Conservation (phyloP, 2,888 invertebrate genomes). For the Drosophila ezoana region DNA sequence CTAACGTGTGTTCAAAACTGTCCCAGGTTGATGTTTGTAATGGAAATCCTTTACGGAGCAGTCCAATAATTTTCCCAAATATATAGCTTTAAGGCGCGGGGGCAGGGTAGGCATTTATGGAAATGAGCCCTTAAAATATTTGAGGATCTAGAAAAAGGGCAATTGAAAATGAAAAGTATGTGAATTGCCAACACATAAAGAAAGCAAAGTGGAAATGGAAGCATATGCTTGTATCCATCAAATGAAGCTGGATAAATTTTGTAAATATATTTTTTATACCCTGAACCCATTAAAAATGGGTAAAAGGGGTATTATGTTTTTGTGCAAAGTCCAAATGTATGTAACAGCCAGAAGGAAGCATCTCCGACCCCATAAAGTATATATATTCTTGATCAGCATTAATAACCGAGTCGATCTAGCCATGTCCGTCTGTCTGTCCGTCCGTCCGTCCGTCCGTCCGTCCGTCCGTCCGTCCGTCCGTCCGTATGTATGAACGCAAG, state of each 20-base stretch:
- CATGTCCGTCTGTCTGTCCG: no score
- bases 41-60: constrained; percentile 52
- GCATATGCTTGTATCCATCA: not conserved
- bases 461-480: no score
- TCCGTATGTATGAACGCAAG: no score
- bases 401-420: no score
- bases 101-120: constrained; percentile 40
- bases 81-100: constrained; percentile 28
- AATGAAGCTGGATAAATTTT: not conserved
- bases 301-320: no score
- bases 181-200: constrained; percentile 16
- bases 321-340: no score
- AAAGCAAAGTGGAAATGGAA: constrained; percentile 1
- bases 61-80: constrained; percentile 48
- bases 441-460: no score
- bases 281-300: no score
- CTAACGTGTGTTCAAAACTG: constrained; percentile 44
- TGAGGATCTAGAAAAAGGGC: constrained; percentile 17
- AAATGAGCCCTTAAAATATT: constrained; percentile 55
- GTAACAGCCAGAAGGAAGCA: no score
- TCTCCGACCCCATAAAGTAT: no score
- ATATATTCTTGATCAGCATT: no score
- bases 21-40: constrained; percentile 71
- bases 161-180: constrained; percentile 16
- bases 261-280: no score